Base-by-base conservation (phyloP, 2,113 vertebrate species). In the Takifugu bimaculatus region DNA sequence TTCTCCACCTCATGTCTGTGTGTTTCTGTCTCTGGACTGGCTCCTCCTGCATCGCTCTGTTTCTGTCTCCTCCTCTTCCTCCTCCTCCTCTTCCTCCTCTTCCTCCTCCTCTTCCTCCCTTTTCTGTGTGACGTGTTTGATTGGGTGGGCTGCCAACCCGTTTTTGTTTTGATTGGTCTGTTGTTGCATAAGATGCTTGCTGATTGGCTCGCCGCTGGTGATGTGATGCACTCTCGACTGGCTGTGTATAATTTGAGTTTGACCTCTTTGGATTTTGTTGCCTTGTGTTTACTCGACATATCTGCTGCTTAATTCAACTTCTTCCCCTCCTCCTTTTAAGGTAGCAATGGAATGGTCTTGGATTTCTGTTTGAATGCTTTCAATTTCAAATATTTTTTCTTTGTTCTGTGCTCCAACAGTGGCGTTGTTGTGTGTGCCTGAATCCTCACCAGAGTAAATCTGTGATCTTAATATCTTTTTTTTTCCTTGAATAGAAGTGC, bases 141-240 rank as follows among this genome's bases (percentile, higher is more conserved):
- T 75, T 70, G 82, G 83, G 85, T 85, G 85, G 81, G 88, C 86
- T 89, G 84, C 78, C 54, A 62, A 74, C 69, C 74, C 86, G 7
- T 39, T 3, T 39, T 39, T 39, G 35, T 84, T 86, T 86, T 86
- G 82, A 90, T 89, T 89, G 84, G 86, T 88, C 85, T 88, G 66
- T 86, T 84, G 83, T 86, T 91, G 88, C 90, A 89, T 90, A 80
- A 80, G 83, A 87, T 87, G 91, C 89, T 91, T 92, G 91, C 90
- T 91, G 84, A 90, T 87, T 91, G 88, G 89, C 88, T 89, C 63
- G 79, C 70, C 70, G 86, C 72, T 82, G 88, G 86, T 89, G 82
- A 85, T 87, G 86, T 88, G 76, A 85, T 80, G 82, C 74, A 79
- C 84, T 85, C 82, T 81, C 82, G 83, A 87, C 72, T 92, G 89